Base-by-base conservation (phyloP, 1,140 invertebrate species). In the Whitmania pigra region DNA sequence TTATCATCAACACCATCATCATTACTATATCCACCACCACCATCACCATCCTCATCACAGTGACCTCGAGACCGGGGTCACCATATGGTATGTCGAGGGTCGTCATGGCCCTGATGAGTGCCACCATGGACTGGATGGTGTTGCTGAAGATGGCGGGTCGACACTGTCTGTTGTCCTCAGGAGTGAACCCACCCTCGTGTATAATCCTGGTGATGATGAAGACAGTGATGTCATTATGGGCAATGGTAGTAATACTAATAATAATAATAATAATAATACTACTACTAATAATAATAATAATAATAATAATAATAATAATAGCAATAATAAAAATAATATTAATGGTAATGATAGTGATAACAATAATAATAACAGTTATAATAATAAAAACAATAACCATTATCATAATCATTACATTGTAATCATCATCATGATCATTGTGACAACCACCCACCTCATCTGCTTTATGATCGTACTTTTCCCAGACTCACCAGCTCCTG, bases 41-140 rank as follows among this genome's bases (percentile, higher is more conserved):
- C 43, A 49, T 49, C 43, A 11, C 43, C 43, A 43, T 43, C 40
- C 5, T 6, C 40, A 13, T 13, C 13, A 4, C n/a, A 17, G 80
- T 77, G 72, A 84, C 82, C 82, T 85, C 83, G 75, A 83, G 76
- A 66, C 84, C 83, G 73, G 79, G 80, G 74, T 82, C 80, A 66
- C 81, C 83, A 85, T 96, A 99, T 78, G 88, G 88, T 83, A 99
- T 97, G 81, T 91, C 91, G 78, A 99, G 87, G 84, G 93, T 97
- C 78, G 93, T 93, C 97, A 99, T 99, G 78, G 97, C 95, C 82
- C 94, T 88, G 78, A 99, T 88, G 85, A 99, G 99, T 82, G 97
- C 96, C 78, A 98, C 94, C 83, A 99, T 87, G 75, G 95, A 99
- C 87, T 99, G 97, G 83, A 99, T 97, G 80, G 96, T 99, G 86